Base-by-base conservation (phyloP, 2,888 invertebrate species). In the Octonoba sinensis region DNA sequence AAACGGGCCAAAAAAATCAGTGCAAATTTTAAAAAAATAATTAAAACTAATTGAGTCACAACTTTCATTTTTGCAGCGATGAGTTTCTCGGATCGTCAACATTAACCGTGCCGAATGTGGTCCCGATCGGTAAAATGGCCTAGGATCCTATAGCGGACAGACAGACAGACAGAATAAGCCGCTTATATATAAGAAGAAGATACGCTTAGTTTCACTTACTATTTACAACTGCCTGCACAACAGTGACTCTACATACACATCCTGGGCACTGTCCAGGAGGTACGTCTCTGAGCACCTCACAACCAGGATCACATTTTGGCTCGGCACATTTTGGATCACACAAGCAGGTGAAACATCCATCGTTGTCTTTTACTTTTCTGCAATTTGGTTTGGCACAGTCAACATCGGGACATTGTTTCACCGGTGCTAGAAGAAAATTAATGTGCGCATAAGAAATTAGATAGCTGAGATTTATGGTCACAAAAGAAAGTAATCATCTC, bases 181-280 rank as follows among this genome's bases (percentile, higher is more conserved):
- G n/a, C n/a, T n/a, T n/a, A n/a, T n/a, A n/a, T n/a, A n/a, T n/a
- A n/a, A n/a, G n/a, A n/a, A n/a, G n/a, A n/a, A n/a, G n/a, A n/a
- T n/a, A n/a, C n/a, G 6, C 8, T 36, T 36, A 36, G 36, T 36
- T 36, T 36, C 15, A 65, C 73, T 74, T 57, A 74, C 73, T 72
- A 6, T 74, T 66, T 1, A 82, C 82, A 16, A 82, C 82, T 18
- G 82, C 82, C 54, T 82, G 82, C 4, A 82, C 82, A 24, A 82
- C 76, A 12, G 82, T 82, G 20, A 82, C 82, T 27, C 57, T 76
- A 49, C 82, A 82, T 8, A 82, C 71, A 47, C 82, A 82, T 20
- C 82, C 82, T 12, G 82, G 82, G 49, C 82, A 82, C 20, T 82
- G 82, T 4, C 82, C 82, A n/a, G 76, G 76, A 3, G 82, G 82